Evolutionary conservation across 2,113 vertebrate species (phyloP).

Genomic region (Heteronetta atricapilla): DNA sequence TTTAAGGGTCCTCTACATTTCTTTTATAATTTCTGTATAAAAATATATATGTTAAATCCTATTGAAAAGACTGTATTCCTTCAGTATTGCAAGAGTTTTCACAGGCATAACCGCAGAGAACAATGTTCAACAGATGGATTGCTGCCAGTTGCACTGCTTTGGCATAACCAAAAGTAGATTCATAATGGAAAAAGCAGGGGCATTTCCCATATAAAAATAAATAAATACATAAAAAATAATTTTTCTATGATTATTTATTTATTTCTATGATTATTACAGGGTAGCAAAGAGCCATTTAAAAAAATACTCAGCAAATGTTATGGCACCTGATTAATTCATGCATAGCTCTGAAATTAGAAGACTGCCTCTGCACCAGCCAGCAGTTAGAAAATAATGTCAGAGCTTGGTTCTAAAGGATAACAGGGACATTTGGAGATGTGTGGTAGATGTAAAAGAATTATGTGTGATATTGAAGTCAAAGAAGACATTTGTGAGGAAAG

Average conservation of each 20-base stretch:
- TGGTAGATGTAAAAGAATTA: not conserved
- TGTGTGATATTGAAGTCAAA: not conserved
- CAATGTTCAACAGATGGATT: rapidly evolving
- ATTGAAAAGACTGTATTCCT: not conserved
- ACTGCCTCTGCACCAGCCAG: not conserved
- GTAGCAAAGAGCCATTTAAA: not conserved
- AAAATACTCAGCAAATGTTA: not conserved
- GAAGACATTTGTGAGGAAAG: not conserved
- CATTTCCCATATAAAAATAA: not conserved
- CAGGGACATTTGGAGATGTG: rapidly evolving
- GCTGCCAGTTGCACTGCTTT: not conserved
- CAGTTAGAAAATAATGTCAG: not conserved
- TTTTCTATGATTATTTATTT: not conserved
- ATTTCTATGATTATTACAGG: not conserved
- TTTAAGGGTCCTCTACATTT: not conserved
- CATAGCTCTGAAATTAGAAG: not conserved
- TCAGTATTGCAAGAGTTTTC: not conserved
- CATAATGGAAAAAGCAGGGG: not conserved
- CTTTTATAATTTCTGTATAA: not conserved
- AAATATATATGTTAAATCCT: not conserved
- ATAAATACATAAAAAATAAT: too few relatives aligned
- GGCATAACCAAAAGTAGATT: not conserved
- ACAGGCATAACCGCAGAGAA: not conserved
- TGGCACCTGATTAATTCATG: not conserved
- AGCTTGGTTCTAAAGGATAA: not conserved